Evolutionary conservation across 2,113 vertebrate species (phyloP), one percentile per base, ranked within the genome.

Genomic region (Microcebus jonahi): DNA sequence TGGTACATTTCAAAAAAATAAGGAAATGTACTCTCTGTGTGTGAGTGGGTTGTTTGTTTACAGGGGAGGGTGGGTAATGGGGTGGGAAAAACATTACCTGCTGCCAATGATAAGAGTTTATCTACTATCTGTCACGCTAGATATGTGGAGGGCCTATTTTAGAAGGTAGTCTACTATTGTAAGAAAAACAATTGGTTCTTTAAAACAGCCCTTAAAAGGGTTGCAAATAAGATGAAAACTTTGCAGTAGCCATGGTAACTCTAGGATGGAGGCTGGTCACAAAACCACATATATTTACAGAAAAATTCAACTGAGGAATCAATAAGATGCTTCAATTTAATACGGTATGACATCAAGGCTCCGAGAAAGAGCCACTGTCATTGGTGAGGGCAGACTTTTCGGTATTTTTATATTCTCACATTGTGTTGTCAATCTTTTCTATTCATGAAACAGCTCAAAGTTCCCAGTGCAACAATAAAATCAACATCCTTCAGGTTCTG

Each of bases 391-490:
- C 39, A 90, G 36, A 14, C 48, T 42, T 42, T 34, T 75, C 65
- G 45, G 6, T 77, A 59, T 91, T 80, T 83, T 85, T 76, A 87
- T 21, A 34, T 12, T 90, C 63, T 96, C 75, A 79, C n/a, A 61
- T 17, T 71, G 53, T 76, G 53, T 39, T 31, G n/a, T 61, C 90
- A 79, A 34, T 42, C 59, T 50, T 85, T 73, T 50, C 48, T 61
- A 77, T 92, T 77, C 68, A 63, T 73, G 20, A 55, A 68, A 86
- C 14, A 70, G 31, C 10, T 95, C 55, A 86, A 57, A 82, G 84
- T 89, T 81, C 77, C 73, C 42, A 77, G 11, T 23, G 39, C 21
- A 88, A 91, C 95, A 82, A 88, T 73, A 61, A 63, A 94, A 86
- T 50, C 36, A 63, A 50, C 31, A 88, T 77, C 83, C 50, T 86